Base-by-base conservation (phyloP, 2,888 invertebrate genomes). In the Salpingus planirostris region DNA sequence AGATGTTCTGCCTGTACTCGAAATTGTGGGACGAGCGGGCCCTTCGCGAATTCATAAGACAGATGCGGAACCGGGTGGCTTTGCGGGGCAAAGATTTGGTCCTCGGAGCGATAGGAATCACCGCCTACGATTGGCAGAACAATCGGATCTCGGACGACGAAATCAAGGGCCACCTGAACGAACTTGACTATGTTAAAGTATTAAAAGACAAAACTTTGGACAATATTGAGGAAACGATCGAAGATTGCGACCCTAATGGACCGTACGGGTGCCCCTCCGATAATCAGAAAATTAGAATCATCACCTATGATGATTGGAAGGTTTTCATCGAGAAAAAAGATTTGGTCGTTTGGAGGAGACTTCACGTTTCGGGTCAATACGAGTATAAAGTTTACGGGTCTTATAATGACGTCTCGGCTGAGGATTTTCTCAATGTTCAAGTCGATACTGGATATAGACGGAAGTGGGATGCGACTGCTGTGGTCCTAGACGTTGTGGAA, bases 301-400 rank as follows among this genome's bases (percentile, higher is more conserved):
- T 14, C 33, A 36, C 44, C n/a, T 62, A 60, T 1, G 72, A 73
- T 14, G 71, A 76, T 10, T 87, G 87, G 90, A 68, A 72, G 29
- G 82, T 86, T 0, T 90, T 83, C 54, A 75, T 89, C 48, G 84
- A 86, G 54, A 75, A 82, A 8, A 71, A 80, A 29, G 82, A 87
- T 52, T 76, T 88, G 54, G 68, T 86, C 8, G 80, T 90, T 21
- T 91, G 90, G 90, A 69, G 83, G 36, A 78, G 77, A 46, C 75
- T 80, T 52, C 62, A 80, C 46, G 69, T 73, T 25, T 68, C 71
- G 0, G 82, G 85, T 1, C 66, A 84, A 18, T 89, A 75, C 54
- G 79, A 85, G 10, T 90, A 90, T 55, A 90, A 89, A 75, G 86
- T 90, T 0, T 89, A 86, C 64, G 90, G 87, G 0, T 73, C 76